Percentiles rank a stretch among this genome's conserved stretches.
These are phyloP conservation scores for Phoeniculus purpureus DNA, from an alignment of 2,797 vertebrate genomes.

Conservation along the genomic window DNA sequence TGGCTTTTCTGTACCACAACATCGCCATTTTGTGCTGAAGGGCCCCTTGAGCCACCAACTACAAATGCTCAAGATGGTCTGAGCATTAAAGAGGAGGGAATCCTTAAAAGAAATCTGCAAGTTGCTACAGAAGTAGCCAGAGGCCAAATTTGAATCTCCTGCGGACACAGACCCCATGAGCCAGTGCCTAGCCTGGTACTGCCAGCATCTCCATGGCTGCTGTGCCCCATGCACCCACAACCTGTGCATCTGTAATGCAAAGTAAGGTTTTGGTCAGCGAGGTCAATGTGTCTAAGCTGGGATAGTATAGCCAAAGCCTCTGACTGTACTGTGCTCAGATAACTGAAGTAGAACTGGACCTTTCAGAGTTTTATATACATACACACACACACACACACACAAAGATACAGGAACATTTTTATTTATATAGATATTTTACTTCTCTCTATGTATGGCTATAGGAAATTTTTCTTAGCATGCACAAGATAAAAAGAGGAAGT, in stretches of 20 bases:
- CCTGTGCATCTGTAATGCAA: not conserved
- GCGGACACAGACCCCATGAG: rapidly evolving
- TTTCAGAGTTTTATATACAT: not conserved
- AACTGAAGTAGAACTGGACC: not conserved
- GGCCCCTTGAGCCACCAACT: not conserved
- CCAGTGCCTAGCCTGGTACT: not conserved
- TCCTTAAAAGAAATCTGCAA: not conserved
- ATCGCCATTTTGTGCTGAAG: not conserved
- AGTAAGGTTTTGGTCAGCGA: not conserved
- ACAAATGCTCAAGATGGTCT: not conserved
- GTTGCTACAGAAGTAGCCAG: not conserved
- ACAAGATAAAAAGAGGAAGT: not conserved
- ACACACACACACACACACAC: rapidly evolving
- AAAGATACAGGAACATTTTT: rapidly evolving
- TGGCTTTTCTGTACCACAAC: not conserved
- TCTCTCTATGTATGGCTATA: not conserved
- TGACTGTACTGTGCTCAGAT: not conserved
- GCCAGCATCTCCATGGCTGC: not conserved
- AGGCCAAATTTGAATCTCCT: rapidly evolving
- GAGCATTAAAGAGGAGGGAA: not conserved
- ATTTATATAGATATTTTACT: no score
- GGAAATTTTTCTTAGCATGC: not conserved
- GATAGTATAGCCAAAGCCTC: not conserved
- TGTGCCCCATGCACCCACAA: no score
- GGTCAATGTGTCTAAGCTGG: not conserved